Evolutionary conservation across 2,113 vertebrate species (phyloP).

Genomic region (Regulus satrapa): DNA sequence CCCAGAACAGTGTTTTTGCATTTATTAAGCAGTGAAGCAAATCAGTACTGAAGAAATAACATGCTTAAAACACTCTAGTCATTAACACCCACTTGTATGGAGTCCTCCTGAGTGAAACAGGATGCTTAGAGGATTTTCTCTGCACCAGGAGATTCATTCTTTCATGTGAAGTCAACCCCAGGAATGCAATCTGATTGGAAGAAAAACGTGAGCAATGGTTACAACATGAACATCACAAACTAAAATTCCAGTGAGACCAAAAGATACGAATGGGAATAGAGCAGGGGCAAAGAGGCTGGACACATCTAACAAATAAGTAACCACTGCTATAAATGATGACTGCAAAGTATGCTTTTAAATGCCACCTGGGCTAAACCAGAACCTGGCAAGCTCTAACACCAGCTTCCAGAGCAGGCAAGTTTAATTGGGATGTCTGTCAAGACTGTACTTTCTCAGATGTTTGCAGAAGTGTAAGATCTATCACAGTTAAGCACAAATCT

Average conservation of each 20-base stretch:
- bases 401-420: background rate
- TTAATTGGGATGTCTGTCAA: background rate
- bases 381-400: background rate
- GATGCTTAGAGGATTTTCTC: conserved; percentile 77
- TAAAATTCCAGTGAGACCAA: background rate
- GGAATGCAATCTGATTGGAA: conserved; percentile 78
- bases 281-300: background rate
- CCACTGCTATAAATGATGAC: background rate
- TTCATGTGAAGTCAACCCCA: conserved; percentile 90
- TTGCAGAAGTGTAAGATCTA: background rate
- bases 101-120: conserved; percentile 83
- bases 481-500: background rate
- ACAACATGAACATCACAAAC: background rate
- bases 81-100: conserved; percentile 87
- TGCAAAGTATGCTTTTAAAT: background rate
- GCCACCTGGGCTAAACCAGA: background rate
- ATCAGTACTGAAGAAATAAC: background rate
- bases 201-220: background rate
- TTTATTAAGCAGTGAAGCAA: background rate
- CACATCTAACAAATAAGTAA: background rate
- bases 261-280: background rate
- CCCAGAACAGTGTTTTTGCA: background rate
- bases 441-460: background rate
- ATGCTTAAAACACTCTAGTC: background rate
- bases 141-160: conserved; percentile 77